These are phyloP conservation scores for Microtus montanus DNA, from an alignment of 2,113 vertebrate species.

Conservation along the genomic window DNA sequence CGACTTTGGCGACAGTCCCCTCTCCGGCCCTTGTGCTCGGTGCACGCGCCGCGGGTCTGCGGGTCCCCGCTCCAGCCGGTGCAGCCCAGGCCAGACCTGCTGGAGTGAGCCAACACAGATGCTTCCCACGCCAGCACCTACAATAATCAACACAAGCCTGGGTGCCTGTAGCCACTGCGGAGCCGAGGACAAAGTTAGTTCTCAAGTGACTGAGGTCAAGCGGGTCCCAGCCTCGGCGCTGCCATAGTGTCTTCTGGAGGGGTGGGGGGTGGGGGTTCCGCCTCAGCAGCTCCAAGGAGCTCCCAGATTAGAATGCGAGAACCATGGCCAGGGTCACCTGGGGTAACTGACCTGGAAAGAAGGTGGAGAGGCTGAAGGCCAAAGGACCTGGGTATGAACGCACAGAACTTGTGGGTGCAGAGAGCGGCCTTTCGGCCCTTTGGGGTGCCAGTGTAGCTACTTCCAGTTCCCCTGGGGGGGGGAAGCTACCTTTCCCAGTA, in stretches of 20 bases:
- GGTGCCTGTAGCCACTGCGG: slow-evolving; percentile 78
- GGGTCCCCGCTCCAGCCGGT: accelerated
- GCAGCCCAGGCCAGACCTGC: slow-evolving; percentile 30
- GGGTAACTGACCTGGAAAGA: neutral
- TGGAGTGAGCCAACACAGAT: slow-evolving; percentile 76
- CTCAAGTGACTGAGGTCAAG: slow-evolving; percentile 63
- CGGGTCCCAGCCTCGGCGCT: neutral
- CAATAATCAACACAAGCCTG: slow-evolving; percentile 77
- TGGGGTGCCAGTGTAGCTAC: neutral
- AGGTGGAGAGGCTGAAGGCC: neutral
- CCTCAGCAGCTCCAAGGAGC: neutral
- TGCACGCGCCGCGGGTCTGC: neutral
- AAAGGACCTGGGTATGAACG: accelerated
- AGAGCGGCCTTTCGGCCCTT: neutral
- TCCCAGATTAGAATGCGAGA: neutral
- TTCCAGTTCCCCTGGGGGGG: too few relatives aligned
- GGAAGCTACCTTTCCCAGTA: neutral
- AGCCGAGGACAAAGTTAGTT: slow-evolving; percentile 71
- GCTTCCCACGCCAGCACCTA: slow-evolving; percentile 83
- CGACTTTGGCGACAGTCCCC: neutral
- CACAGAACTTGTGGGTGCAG: neutral
- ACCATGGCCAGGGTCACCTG: neutral
- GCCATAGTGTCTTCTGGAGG: neutral
- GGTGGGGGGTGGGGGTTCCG: neutral
- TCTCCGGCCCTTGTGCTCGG: neutral